These are phyloP conservation scores for Orius insidiosus DNA, from an alignment of 1,140 invertebrate species.

Conservation along the genomic window DNA sequence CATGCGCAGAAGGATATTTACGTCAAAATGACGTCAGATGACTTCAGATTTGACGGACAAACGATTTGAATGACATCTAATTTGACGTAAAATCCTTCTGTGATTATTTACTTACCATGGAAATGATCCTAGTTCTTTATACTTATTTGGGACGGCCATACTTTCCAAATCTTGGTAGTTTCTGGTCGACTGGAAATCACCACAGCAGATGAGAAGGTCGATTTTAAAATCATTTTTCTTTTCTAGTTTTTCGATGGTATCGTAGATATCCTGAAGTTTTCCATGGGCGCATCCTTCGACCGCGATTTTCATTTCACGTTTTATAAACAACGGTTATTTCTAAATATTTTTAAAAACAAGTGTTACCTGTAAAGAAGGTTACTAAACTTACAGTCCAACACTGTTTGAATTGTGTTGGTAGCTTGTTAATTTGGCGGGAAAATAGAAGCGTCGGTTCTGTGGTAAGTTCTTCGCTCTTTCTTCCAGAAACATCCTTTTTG, in stretches of 20 bases:
- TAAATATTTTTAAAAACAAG: background rate
- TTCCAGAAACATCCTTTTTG: no score
- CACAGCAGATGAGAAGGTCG: conserved; percentile 89
- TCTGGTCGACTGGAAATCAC: conserved; percentile 84
- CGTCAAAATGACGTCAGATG: background rate
- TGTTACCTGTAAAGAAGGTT: background rate
- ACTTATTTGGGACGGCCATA: conserved; percentile 92
- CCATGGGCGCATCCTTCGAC: conserved; percentile 97
- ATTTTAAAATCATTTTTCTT: conserved; percentile 50
- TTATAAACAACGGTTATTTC: background rate
- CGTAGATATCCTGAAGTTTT: conserved; percentile 89
- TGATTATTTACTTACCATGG: conserved; percentile 77
- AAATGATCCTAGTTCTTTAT: conserved; percentile 79
- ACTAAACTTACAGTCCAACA: no score
- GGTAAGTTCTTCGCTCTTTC: no score
- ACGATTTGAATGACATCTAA: no score
- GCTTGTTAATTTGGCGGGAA: no score
- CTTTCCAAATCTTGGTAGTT: conserved; percentile 63
- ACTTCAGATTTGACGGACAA: background rate
- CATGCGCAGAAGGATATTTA: no score
- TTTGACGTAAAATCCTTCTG: no score
- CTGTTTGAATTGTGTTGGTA: no score
- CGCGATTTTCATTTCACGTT: conserved; percentile 73
- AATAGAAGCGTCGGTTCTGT: no score
- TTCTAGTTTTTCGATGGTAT: conserved; percentile 56